Evolutionary conservation across 2,797 vertebrate species (phyloP), one percentile per base, ranked within the genome.

Genomic region (Labeo calbasu): DNA sequence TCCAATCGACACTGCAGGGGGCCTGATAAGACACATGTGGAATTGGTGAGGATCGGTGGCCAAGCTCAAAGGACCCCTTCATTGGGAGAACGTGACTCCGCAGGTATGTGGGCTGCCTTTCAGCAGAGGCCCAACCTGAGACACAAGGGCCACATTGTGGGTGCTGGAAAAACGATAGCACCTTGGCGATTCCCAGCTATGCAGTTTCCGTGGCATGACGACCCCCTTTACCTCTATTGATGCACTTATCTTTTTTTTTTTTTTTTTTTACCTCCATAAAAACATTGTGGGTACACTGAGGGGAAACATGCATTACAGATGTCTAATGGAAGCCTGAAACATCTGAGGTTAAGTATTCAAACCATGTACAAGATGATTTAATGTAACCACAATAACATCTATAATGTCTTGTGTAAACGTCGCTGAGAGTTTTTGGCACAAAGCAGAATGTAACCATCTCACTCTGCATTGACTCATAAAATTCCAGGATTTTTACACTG

Each of bases 81-180:
- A 82, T 71, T 12, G 59, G 10, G 57, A 71, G 79, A 87, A 82
- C 79, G 66, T 72, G 81, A 87, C 83, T 81, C 78, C 73, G 77
- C 48, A 87, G 86, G 79, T 87, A 87, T 87, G 86, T 77, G 79
- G 83, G 79, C 73, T 48, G 81, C 50, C 81, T 83, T 83, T 86
- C 77, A 84, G n/a, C 71, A 5, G 40, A 86, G 84, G 91, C 89
- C 90, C 84, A 91, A 90, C 88, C 91, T 87, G 88, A 90, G 89
- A 89, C 93, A 95, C 94, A 95, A 95, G 93, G 92, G 90, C 86
- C n/a, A 90, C 92, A 94, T 95, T 95, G 94, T 95, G 90, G 89
- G 85, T 17, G 28, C 84, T 84, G 89, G 93, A 93, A 94, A 93
- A 92, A 91, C 80, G 93, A 95, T 94, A 94, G 93, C 89, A 92